Percentiles rank a stretch among this genome's conserved stretches.
These are phyloP conservation scores for Gallinago stenura DNA, from an alignment of 2,797 vertebrate genomes.

Conservation along the genomic window DNA sequence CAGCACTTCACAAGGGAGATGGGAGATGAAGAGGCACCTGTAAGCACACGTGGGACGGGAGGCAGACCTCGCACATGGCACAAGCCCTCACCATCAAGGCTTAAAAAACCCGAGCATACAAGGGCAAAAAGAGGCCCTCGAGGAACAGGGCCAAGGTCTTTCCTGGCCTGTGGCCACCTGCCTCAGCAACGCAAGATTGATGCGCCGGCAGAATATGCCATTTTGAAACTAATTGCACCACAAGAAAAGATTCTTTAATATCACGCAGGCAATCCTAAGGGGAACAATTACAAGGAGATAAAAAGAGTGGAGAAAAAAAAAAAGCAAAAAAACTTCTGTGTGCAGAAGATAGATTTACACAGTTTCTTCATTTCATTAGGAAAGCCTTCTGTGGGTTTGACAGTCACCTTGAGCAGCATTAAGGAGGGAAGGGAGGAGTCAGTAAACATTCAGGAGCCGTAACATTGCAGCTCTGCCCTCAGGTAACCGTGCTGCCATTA, in stretches of 20 bases:
- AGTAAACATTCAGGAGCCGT: slow-evolving; percentile 21
- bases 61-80: background rate
- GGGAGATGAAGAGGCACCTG: background rate
- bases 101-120: accelerated
- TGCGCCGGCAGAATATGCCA: background rate
- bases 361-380: slow-evolving; percentile 56
- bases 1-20: background rate
- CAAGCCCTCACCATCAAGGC: background rate
- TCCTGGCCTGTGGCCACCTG: background rate
- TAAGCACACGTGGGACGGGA: accelerated
- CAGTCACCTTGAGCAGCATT: slow-evolving; percentile 72
- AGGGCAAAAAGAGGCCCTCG: background rate
- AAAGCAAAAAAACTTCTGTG: background rate
- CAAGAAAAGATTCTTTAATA: slow-evolving; percentile 54
- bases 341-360: background rate
- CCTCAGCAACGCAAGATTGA: background rate
- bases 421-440: slow-evolving; percentile 26
- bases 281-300: slow-evolving; percentile 69
- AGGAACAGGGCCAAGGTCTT: background rate
- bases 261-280: slow-evolving; percentile 26
- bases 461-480: background rate
- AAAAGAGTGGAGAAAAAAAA: background rate
- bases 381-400: slow-evolving; percentile 44
- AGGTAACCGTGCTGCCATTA: background rate
- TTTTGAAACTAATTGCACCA: slow-evolving; percentile 33